Evolutionary conservation across 1,140 invertebrate genomes (phyloP), one percentile per base, ranked within the genome.

Genomic region (Zaprionus tsacasi): DNA sequence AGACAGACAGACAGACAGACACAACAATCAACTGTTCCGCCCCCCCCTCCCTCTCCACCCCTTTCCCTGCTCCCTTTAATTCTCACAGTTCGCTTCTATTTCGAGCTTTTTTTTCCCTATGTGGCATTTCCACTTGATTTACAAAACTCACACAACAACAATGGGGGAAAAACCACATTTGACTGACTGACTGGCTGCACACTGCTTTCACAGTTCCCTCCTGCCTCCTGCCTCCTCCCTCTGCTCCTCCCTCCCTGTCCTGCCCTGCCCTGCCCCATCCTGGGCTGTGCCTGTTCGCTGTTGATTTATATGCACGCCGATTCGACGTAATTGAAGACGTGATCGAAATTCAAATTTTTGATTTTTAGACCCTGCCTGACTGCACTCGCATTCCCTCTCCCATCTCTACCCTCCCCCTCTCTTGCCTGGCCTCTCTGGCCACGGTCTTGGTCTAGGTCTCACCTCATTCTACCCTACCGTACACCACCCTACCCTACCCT

Each of bases 261-360:
- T 21, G 1, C 2, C 7, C 33, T n/a, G 27, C 27, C 27, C 27
- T 7, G 4, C 6, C 17, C 21, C 56, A 13, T 7, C 6, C 35
- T 25, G 12, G 65, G 55, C n/a, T 21, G 48, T 64, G 77, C 58
- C 70, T 85, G 78, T 33, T 79, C 79, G 65, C 72, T 83, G 83
- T 89, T 89, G 85, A 89, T 89, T 89, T 89, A 89, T 89, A 89
- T 89, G 85, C 85, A 89, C 85, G 85, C 81, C 85, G 85, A 89
- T 89, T 89, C 85, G 85, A 89, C 85, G 85, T 89, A 89, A 89
- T 89, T 89, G 85, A 89, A 89, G 85, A 89, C 85, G 85, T 89
- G 85, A 89, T 89, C 85, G 85, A 89, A 89, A 89, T 89, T 89
- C 85, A 89, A 89, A 89, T 89, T 89, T 89, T 89, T 89, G 78